Conservation (phyloP, 1,140 invertebrate genomes). For the Aphelenchoides besseyi region DNA sequence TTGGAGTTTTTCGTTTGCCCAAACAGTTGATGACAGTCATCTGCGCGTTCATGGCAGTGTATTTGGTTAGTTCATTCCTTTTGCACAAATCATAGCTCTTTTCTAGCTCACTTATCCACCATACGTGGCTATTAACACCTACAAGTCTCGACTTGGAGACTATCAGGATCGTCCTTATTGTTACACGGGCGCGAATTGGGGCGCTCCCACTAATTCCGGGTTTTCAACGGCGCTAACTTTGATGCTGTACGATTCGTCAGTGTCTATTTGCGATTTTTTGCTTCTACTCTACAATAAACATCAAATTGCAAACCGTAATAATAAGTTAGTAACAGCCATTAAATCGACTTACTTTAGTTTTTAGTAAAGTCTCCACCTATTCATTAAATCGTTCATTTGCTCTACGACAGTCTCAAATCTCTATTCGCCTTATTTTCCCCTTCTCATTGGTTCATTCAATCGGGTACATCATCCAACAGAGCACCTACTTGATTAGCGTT, state of each 20-base stretch:
- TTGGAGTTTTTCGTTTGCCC: neutral
- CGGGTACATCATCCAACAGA: neutral
- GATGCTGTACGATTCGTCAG: neutral
- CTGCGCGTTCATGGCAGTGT: neutral
- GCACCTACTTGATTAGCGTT: neutral
- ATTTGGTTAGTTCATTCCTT: neutral
- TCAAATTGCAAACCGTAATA: neutral
- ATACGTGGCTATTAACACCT: neutral
- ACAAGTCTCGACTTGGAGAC: neutral
- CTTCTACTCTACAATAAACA: neutral
- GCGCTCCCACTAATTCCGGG: neutral
- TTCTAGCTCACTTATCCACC: neutral
- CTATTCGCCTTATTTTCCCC: conserved; percentile 2
- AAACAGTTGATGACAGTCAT: neutral
- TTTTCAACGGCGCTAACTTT: neutral
- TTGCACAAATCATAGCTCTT: neutral
- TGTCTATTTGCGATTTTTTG: neutral
- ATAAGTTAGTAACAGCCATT: neutral
- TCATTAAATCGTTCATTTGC: neutral
- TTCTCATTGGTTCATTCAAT: neutral
- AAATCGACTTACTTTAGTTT: neutral
- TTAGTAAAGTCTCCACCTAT: neutral
- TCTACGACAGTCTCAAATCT: neutral
- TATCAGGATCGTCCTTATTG: neutral
- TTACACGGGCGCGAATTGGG: neutral